Evolutionary conservation across 2,888 invertebrate species (phyloP).

Genomic region (Auanema sp.): DNA sequence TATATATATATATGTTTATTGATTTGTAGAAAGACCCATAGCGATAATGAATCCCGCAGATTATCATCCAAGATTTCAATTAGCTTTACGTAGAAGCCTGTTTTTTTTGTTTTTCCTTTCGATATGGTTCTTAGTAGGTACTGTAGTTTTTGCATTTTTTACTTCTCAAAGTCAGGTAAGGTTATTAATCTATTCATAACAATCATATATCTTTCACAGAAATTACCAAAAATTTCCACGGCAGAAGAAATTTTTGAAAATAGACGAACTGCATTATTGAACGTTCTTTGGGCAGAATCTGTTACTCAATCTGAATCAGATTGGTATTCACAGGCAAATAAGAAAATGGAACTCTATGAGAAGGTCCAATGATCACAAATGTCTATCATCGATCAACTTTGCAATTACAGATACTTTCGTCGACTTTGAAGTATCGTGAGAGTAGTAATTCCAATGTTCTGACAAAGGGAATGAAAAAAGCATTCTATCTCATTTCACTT

Average conservation of each 20-base stretch:
- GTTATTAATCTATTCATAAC: neutral
- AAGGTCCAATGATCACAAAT: slow-evolving; percentile 22
- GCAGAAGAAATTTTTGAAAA: slow-evolving; percentile 39
- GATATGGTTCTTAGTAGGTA: slow-evolving; percentile 49
- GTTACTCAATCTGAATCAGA: slow-evolving; percentile 57
- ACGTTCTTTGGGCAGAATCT: slow-evolving; percentile 60
- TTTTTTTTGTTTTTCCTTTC: slow-evolving; percentile 50
- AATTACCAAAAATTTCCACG: slow-evolving; percentile 4
- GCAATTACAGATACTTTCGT: too few species aligned
- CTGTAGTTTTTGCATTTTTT: slow-evolving; percentile 39
- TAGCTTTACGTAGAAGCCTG: slow-evolving; percentile 52
- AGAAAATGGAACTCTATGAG: slow-evolving; percentile 59
- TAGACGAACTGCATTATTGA: slow-evolving; percentile 55
- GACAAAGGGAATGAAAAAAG: too few species aligned
- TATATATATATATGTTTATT: too few species aligned
- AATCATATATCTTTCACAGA: neutral
- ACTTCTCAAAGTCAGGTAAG: slow-evolving; percentile 13
- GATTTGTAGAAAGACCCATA: too few species aligned
- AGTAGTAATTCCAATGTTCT: too few species aligned
- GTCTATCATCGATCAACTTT: neutral
- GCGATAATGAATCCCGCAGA: slow-evolving; percentile 26
- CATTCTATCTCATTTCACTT: too few species aligned
- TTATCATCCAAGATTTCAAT: slow-evolving; percentile 52
- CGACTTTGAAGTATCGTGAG: too few species aligned
- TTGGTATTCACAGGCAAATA: slow-evolving; percentile 58